phyloP scores from a whole-genome alignment of 1,140 invertebrate species.

The Eriosoma lanigerum region DNA sequence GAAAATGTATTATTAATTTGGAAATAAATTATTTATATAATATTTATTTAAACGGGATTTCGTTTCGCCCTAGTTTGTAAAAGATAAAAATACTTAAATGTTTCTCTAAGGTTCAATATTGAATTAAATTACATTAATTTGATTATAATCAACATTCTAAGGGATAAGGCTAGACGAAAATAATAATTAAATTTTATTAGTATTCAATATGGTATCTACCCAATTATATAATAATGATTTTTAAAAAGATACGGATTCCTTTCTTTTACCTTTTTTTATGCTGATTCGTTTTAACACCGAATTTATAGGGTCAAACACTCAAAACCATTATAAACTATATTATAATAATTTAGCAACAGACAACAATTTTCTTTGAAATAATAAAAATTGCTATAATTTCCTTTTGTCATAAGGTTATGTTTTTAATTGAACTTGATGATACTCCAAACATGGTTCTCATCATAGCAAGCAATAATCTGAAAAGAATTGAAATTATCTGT shows the following conservation, averaged over 20 bases:
- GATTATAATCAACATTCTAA: neutral
- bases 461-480: too few species aligned
- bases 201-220: neutral
- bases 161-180: neutral
- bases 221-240: neutral
- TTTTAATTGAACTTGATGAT: too few species aligned
- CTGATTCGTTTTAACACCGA: neutral
- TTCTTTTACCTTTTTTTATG: neutral
- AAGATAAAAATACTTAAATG: neutral
- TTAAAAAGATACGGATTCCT: neutral
- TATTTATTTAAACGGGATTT: too few species aligned
- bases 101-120: too few species aligned
- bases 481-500: too few species aligned
- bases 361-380: neutral
- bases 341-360: neutral
- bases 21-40: too few species aligned
- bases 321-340: neutral
- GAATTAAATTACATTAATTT: neutral
- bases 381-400: neutral
- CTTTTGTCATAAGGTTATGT: neutral
- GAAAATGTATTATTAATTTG: too few species aligned
- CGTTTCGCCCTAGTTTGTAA: too few species aligned
- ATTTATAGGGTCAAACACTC: neutral
- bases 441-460: too few species aligned
- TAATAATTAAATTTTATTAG: neutral